phyloP scores from a whole-genome alignment of 2,888 invertebrate genomes.

The Sepiola atlantica region DNA sequence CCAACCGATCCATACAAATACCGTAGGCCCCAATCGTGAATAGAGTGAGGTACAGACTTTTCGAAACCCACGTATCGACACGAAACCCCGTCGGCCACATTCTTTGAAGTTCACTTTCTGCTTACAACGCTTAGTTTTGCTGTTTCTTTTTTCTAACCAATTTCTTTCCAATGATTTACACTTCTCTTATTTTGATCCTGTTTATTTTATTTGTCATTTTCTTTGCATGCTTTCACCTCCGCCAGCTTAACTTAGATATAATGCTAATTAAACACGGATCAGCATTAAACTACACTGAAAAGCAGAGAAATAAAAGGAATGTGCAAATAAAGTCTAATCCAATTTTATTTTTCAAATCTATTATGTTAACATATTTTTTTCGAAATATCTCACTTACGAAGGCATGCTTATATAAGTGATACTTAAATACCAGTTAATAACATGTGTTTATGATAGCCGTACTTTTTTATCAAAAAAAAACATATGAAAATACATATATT shows the following conservation, averaged over 20 bases:
- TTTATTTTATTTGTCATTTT: background rate
- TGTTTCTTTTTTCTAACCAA: background rate
- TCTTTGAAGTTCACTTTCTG: background rate
- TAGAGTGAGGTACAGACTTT: background rate
- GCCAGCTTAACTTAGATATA: background rate
- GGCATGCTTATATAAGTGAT: too few species aligned
- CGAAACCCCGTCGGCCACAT: conserved; percentile 11
- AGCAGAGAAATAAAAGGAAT: background rate
- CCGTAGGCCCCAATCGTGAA: background rate
- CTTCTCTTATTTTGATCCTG: background rate
- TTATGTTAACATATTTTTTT: too few species aligned
- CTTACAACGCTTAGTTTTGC: background rate
- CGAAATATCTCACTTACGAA: too few species aligned
- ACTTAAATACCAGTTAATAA: too few species aligned
- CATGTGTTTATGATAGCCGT: too few species aligned
- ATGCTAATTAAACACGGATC: background rate
- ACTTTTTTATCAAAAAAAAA: too few species aligned
- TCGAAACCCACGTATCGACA: background rate
- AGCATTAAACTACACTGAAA: background rate
- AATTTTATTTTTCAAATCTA: too few species aligned
- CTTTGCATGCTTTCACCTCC: background rate
- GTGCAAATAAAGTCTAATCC: background rate
- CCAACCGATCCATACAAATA: background rate
- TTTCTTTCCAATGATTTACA: background rate
- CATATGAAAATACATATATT: too few species aligned